Conservation (phyloP, 2,888 invertebrate genomes). For the Esperia sulphurella region DNA sequence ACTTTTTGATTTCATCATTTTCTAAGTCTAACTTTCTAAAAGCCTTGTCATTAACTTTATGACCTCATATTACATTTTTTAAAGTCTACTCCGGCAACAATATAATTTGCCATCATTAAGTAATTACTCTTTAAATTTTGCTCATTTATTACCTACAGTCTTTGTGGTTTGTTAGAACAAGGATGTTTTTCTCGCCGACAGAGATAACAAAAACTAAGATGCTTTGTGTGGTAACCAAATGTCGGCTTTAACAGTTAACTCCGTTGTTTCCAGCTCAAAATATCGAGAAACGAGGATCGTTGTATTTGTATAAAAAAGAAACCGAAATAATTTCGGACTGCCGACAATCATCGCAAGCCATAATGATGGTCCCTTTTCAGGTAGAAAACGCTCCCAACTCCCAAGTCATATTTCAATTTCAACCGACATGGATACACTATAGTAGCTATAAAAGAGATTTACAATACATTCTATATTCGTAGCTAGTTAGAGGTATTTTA, state of each 20-base stretch:
- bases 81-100: conserved; percentile 25
- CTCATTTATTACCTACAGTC: conserved; percentile 29
- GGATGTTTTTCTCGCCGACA: conserved; percentile 31
- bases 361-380: conserved; percentile 75
- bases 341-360: conserved; percentile 69
- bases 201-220: conserved; percentile 39
- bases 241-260: conserved; percentile 50
- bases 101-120: conserved; percentile 27
- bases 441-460: conserved; percentile 74
- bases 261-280: conserved; percentile 52
- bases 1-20: conserved; percentile 17
- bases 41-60: conserved; percentile 1
- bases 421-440: conserved; percentile 66
- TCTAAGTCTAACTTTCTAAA: neutral
- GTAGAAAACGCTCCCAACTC: conserved; percentile 71
- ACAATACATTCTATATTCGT: conserved; percentile 69
- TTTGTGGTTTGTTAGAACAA: conserved; percentile 48
- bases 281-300: conserved; percentile 45
- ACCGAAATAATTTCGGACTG: conserved; percentile 62
- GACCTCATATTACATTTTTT: conserved; percentile 7
- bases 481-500: conserved; percentile 63
- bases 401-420: conserved; percentile 76
- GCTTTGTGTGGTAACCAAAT: conserved; percentile 39
- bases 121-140: conserved; percentile 23
- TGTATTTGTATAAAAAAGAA: conserved; percentile 44